Evolutionary conservation across 2,797 vertebrate genomes (phyloP), one percentile per base, ranked within the genome.

Genomic region (Enteromius afrohamiltoni): DNA sequence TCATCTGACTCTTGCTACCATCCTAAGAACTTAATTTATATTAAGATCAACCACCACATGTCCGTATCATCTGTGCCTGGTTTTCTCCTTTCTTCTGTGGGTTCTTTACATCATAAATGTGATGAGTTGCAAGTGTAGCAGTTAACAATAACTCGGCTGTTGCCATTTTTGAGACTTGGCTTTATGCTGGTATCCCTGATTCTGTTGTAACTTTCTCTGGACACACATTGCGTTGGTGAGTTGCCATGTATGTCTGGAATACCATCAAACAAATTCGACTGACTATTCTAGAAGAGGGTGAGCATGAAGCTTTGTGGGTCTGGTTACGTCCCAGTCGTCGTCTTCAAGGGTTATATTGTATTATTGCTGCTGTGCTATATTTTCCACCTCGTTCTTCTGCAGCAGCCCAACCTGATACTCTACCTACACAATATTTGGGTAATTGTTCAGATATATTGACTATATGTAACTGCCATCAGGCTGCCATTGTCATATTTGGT

Each of bases 201-300:
- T 65, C 77, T 13, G n/a, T 67, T 29, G 37, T 67, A 45, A 79
- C 17, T 80, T 86, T 87, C 85, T 78, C 62, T 83, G 47, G 16
- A 34, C 45, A 67, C 13, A 11, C 47, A 19, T 19, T 79, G 49
- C 60, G 49, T 67, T 3, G 23, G 67, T 67, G 6, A 7, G 26
- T 62, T 29, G 13, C 60, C 2, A 16, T 51, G 26, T 51, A 34
- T 74, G 26, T 74, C 2, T 74, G 47, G 21, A 34, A 74, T 2
- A 74, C 2, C 17, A 74, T 53, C 49, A 74, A 19, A 31, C 71
- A 53, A 21, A 74, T 11, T 11, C 2, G 17, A 51, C 26, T 51
- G 8, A 34, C 26, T 34, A 23, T 51, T 9, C 16, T 7, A 51
- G 11, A 80, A 60, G 68, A 86, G 49, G 76, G 77, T 70, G 81